Percentiles rank a stretch among this genome's conserved stretches.
These are phyloP conservation scores for Danio aesculapii DNA, from an alignment of 2,797 vertebrate genomes.

Conservation along the genomic window DNA sequence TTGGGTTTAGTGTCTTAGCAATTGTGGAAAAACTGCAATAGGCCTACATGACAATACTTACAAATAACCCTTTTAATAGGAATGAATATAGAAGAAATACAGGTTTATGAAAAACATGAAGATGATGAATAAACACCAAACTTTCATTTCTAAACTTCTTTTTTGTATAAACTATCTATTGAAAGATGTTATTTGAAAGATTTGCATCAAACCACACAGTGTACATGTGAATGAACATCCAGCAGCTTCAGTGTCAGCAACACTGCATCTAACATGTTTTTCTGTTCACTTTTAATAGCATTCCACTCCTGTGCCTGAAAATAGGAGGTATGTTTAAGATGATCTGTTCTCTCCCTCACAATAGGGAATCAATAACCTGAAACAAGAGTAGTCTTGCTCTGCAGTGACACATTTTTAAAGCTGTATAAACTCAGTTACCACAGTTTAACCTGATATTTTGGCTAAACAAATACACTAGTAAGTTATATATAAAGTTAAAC, in stretches of 20 bases:
- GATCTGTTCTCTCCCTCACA: no score
- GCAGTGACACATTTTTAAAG: background rate
- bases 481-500: background rate
- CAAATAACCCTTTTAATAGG: no score
- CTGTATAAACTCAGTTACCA: background rate
- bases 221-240: background rate
- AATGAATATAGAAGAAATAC: no score
- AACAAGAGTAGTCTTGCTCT: no score
- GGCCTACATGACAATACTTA: no score
- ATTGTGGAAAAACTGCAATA: no score
- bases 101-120: no score
- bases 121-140: no score
- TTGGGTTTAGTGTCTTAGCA: no score
- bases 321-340: slow-evolving; percentile 36
- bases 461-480: background rate
- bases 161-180: background rate
- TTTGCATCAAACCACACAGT: background rate
- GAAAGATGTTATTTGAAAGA: background rate
- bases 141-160: background rate
- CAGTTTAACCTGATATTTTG: background rate
- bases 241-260: background rate
- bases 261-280: background rate
- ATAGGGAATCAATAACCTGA: no score
- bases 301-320: slow-evolving; percentile 16
- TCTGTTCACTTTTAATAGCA: slow-evolving; percentile 17